A percentile compares a stretch with the other conserved stretches of the same genome.
Conservation (phyloP, 2,113 vertebrate species). For the Plectropomus leopardus region DNA sequence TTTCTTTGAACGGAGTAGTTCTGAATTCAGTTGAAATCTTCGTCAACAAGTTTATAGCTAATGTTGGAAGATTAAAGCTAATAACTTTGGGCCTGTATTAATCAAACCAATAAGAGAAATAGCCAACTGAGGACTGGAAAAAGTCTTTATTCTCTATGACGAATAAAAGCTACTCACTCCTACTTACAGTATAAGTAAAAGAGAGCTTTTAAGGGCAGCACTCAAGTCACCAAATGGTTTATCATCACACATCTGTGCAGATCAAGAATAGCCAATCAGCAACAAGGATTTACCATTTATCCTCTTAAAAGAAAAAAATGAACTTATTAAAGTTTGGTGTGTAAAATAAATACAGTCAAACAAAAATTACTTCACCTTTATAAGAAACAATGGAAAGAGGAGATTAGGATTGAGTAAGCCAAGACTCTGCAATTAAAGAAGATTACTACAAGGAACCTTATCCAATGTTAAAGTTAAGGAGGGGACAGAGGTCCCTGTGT, state of each 20-base stretch:
- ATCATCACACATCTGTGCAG: not conserved
- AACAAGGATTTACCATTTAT: not conserved
- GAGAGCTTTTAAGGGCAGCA: not conserved
- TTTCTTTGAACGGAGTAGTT: not conserved
- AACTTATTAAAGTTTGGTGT: not conserved
- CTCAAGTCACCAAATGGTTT: not conserved
- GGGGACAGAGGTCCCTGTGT: too few relatives aligned
- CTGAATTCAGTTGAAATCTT: not conserved
- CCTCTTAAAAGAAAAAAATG: not conserved
- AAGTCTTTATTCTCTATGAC: too few relatives aligned
- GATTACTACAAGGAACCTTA: too few relatives aligned
- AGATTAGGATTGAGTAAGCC: too few relatives aligned
- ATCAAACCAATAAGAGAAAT: not conserved
- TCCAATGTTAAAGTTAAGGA: too few relatives aligned
- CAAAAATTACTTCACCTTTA: too few relatives aligned
- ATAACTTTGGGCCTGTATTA: not conserved
- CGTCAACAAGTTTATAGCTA: not conserved
- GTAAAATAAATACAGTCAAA: too few relatives aligned
- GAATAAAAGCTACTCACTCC: not conserved
- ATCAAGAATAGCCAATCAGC: not conserved
- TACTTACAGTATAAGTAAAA: too few relatives aligned
- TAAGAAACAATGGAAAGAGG: too few relatives aligned
- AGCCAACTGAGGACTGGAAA: not conserved
- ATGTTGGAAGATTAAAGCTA: too few relatives aligned
- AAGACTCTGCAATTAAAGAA: too few relatives aligned